Conservation (phyloP, 2,888 invertebrate genomes). For the Tipula unca region DNA sequence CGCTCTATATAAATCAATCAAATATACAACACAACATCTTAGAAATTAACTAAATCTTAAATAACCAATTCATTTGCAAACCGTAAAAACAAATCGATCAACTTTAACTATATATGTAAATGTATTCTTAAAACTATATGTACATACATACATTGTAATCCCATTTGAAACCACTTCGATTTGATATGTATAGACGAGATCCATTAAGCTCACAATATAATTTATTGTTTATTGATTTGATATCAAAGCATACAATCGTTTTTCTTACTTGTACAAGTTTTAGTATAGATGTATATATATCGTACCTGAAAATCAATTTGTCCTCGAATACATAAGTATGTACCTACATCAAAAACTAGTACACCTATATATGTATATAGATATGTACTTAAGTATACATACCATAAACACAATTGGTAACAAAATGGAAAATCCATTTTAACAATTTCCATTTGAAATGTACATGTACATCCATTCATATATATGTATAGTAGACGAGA, state of each 20-base stretch:
- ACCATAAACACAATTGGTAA: background rate
- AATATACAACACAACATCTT: too few relatives aligned
- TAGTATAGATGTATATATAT: too few relatives aligned
- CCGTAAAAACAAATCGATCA: too few relatives aligned
- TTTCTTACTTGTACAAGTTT: background rate
- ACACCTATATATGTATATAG: background rate
- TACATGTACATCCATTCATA: too few relatives aligned
- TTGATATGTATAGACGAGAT: background rate
- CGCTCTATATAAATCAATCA: too few relatives aligned
- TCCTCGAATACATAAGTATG: background rate
- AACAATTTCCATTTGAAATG: background rate
- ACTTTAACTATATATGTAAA: background rate
- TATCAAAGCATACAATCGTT: background rate
- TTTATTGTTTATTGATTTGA: background rate
- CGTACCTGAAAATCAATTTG: background rate
- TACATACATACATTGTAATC: background rate
- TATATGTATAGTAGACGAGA: too few relatives aligned
- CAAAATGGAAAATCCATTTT: background rate
- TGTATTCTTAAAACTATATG: too few relatives aligned
- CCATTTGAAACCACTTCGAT: background rate
- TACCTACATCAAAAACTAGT: background rate
- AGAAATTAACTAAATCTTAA: too few relatives aligned
- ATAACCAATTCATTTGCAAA: too few relatives aligned
- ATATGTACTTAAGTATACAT: background rate
- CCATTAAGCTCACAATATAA: background rate